Evolutionary conservation across 2,888 invertebrate species (phyloP).

Genomic region (Drosophila engyochracea): DNA sequence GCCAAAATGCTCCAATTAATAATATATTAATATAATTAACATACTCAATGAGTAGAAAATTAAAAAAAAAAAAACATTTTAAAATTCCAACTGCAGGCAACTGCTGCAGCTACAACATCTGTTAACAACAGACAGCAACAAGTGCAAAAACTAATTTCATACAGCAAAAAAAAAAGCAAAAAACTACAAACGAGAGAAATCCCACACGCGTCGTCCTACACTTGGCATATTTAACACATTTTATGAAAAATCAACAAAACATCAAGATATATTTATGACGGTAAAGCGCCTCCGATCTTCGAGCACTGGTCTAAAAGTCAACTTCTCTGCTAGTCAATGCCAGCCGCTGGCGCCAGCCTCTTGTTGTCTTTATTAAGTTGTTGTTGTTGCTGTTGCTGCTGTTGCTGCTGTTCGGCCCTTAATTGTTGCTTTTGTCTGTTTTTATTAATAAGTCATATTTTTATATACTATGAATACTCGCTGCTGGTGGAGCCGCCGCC

Average conservation of each 20-base stretch:
- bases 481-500: constrained; percentile 35
- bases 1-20: background rate
- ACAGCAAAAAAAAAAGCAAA: constrained; percentile 12
- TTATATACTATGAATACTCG: constrained; percentile 56
- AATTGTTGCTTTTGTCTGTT: constrained; percentile 70
- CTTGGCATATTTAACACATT: constrained; percentile 80
- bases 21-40: background rate
- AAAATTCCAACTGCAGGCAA: background rate
- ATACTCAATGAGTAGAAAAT: too few species aligned
- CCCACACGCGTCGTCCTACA: constrained; percentile 75
- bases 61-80: background rate
- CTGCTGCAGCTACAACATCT: constrained; percentile 33
- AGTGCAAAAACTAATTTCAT: constrained; percentile 53
- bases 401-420: constrained; percentile 29
- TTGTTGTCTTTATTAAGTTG: constrained; percentile 79
- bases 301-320: constrained; percentile 33
- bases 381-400: constrained; percentile 43
- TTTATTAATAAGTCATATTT: constrained; percentile 82
- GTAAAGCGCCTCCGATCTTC: constrained; percentile 34
- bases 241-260: constrained; percentile 80
- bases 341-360: constrained; percentile 62
- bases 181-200: constrained; percentile 38
- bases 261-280: constrained; percentile 71
- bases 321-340: constrained; percentile 23
- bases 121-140: constrained; percentile 35